Base-by-base conservation (phyloP, 1,140 invertebrate genomes). In the Brachionus angularis region DNA sequence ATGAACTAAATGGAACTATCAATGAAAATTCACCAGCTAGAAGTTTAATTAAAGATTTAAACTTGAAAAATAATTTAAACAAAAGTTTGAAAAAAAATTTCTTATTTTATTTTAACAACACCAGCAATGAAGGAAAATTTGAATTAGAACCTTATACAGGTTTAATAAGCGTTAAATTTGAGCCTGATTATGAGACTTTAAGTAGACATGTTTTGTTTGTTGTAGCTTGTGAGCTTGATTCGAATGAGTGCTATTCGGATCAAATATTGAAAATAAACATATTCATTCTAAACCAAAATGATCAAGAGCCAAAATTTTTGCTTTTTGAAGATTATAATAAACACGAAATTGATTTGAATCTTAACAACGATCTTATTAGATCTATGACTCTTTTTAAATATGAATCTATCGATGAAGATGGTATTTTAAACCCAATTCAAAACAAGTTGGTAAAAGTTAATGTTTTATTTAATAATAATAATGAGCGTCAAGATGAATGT, bases 241-340 rank as follows among this genome's bases (percentile, higher is more conserved):
- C 12, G 27, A 8, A 3, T 7, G 21, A 25, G 14, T 67, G 62
- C 29, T 7, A n/a, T n/a, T n/a, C 47, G 23, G 31, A 67, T 31
- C 7, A 36, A 5, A 1, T 18, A 25, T 34, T 67, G 12, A 33
- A 50, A 29, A 18, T 67, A 16, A n/a, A 44, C 12, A 23, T 67
- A 2, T 31, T 27, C 12, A 21, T 67, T 18, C 8, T 67, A 1
- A 67, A 67, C 31, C 42, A 21, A 25, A 67, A 67, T 29, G 62
- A 67, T 25, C 46, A 67, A 12, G 62, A 67, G 42, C 62, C 62
- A 7, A 23, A n/a, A 29, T 18, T 67, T 16, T n/a, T n/a, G n/a
- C n/a, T n/a, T n/a, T n/a, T n/a, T n/a, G n/a, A n/a, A n/a, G 3
- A 58, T 3, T 34, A 21, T 18, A 23, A 4, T 58, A 1, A 39